Base-by-base conservation (phyloP, 2,888 invertebrate species). In the Sceliomorpha sp. region DNA sequence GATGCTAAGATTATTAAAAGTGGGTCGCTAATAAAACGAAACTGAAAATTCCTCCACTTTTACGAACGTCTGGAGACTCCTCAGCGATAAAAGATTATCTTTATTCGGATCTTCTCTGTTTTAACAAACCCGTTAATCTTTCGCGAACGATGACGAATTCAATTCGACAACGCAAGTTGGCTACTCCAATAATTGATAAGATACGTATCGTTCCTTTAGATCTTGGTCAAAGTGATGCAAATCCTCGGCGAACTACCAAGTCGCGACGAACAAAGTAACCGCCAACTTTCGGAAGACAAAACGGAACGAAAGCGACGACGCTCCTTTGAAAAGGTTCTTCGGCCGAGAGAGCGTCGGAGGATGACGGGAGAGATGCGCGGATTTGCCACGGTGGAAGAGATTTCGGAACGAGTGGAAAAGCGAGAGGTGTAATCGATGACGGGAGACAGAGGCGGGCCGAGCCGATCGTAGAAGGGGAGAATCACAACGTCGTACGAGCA, bases 11-110 rank as follows among this genome's bases (percentile, higher is more conserved):
- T 50, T 42, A 12, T 39, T 34, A 32, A 37, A 45, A 60, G 20
- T 62, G 10, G 53, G 53, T 53, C 47, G 53, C 8, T 39, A 29
- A 39, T 39, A 51, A 45, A 53, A 62, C 45, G 62, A 62, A 45
- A 45, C 53, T 53, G 45, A 62, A 39, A 62, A 60, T 51, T 37
- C 31, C 44, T 44, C 51, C 51, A 51, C 45, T 51, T 60, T 62
- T 26, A 40, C 47, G 53, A 62, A 42, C 53, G 37, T 53, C 45
- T 40, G 32, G 51, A 32, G 37, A 62, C 39, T 53, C 2, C 20
- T 20, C 20, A 20, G 5, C 5, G 5, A 2, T 5, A 2, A 2
- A 20, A 20, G 3, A 20, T 20, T 20, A 20, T 20, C 20, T 20
- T 20, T 2, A 20, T 20, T 20, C 20, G 3, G 20, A 20, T 20